Conservation (phyloP, 2,888 invertebrate species). For the Polydrusus tereticollis region DNA sequence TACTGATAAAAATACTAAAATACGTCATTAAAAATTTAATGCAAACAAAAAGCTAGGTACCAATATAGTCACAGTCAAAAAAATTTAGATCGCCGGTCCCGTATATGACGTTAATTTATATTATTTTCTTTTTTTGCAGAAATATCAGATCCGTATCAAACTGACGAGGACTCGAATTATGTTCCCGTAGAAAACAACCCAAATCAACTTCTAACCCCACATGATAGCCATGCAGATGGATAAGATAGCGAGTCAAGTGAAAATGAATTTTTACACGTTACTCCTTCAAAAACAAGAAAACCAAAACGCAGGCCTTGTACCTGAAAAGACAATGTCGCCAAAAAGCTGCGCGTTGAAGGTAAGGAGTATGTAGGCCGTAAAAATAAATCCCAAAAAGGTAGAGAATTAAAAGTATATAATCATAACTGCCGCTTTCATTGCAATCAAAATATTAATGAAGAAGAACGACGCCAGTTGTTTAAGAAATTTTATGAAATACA, state of each 20-base stretch:
- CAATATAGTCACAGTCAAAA: background rate
- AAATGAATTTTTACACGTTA: background rate
- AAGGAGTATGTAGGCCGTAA: slow-evolving; percentile 16
- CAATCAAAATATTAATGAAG: slow-evolving; percentile 16
- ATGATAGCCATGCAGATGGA: background rate
- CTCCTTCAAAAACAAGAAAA: background rate
- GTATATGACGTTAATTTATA: background rate
- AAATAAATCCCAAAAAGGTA: background rate
- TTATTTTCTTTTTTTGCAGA: slow-evolving; percentile 5
- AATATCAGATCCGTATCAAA: background rate
- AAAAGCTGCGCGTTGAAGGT: background rate
- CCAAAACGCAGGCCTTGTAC: background rate
- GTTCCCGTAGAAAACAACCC: background rate
- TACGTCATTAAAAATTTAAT: too few species aligned
- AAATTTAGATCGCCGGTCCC: background rate
- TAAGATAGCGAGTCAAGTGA: background rate
- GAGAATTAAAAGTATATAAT: slow-evolving; percentile 6
- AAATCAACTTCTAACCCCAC: too few species aligned
- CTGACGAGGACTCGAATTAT: slow-evolving; percentile 17
- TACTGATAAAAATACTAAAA: background rate
- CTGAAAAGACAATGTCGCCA: slow-evolving; percentile 9
- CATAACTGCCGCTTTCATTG: background rate
- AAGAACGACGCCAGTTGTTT: slow-evolving; percentile 1
- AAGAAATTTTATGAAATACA: slow-evolving; percentile 3
- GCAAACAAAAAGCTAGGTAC: background rate